phyloP scores from a whole-genome alignment of 2,888 invertebrate genomes.

The Arctia plantaginis region DNA sequence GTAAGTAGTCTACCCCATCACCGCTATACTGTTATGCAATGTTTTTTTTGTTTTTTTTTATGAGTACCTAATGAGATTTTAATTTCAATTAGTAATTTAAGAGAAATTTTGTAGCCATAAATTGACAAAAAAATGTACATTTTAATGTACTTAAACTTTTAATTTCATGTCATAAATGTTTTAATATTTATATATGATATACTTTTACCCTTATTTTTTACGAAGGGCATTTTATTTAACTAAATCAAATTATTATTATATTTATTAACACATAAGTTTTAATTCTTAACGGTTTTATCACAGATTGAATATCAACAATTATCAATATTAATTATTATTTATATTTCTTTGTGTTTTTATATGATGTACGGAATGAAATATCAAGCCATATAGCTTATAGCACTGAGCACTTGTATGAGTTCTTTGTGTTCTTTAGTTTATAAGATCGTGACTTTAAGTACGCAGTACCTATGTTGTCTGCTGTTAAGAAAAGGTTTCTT shows the following conservation, averaged over 20 bases:
- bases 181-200: neutral
- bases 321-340: neutral
- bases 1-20: neutral
- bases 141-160: neutral
- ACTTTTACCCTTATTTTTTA: neutral
- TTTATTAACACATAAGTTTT: neutral
- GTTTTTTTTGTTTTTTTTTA: neutral
- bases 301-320: neutral
- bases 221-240: neutral
- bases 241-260: neutral
- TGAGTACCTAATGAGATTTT: neutral
- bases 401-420: neutral
- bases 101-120: neutral
- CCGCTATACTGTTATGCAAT: neutral
- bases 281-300: neutral
- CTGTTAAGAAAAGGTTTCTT: neutral
- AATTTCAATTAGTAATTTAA: neutral
- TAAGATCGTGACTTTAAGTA: neutral
- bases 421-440: conserved; percentile 1
- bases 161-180: neutral
- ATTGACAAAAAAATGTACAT: neutral
- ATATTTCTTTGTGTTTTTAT: neutral
- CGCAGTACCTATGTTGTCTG: neutral
- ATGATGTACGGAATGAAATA: neutral
- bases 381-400: neutral